Base-by-base conservation (phyloP, 2,797 vertebrate species). In the Alca torda region DNA sequence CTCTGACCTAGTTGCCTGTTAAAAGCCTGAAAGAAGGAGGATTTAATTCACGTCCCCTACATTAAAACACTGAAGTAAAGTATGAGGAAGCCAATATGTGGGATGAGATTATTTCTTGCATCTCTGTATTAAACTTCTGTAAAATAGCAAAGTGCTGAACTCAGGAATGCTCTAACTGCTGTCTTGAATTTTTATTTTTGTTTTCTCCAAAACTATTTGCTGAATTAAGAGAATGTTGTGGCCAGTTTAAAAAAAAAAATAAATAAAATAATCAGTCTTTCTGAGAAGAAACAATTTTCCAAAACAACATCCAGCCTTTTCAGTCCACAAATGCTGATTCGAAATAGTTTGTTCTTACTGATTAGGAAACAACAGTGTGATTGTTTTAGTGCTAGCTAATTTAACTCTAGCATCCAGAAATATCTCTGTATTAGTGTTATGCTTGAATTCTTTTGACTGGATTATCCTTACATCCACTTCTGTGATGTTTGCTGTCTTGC, bases 201-300 rank as follows among this genome's bases (percentile, higher is more conserved):
- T 94, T 95, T 89, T 84, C 86, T 93, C 5, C 8, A 41, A 16
- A 95, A 43, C 39, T 89, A 84, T 96, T 93, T 96, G 92, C 95
- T 95, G 95, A 95, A 83, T 67, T 80, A 76, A 87, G 56, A 73
- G 67, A 92, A 69, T 73, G 31, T 68, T 92, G 90, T 57, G 74
- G 7, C 23, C n/a, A 61, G 17, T 46, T 46, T 20, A 25, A 31
- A 51, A 33, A 54, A 45, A 28, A 37, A 50, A 53, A 57, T 21
- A 45, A 18, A 43, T 41, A 41, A 41, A 41, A 45, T 21, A 46
- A 46, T 48, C 19, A 1, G 51, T 20, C 76, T 80, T 95, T 72
- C 57, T 65, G 54, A 68, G 59, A 75, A 94, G 74, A 61, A 89
- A 50, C 0, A 0, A 12, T 73, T 91, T 87, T 84, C 59, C n/a